These are phyloP conservation scores for Esox niger DNA, from an alignment of 2,113 vertebrate genomes.

Conservation along the genomic window DNA sequence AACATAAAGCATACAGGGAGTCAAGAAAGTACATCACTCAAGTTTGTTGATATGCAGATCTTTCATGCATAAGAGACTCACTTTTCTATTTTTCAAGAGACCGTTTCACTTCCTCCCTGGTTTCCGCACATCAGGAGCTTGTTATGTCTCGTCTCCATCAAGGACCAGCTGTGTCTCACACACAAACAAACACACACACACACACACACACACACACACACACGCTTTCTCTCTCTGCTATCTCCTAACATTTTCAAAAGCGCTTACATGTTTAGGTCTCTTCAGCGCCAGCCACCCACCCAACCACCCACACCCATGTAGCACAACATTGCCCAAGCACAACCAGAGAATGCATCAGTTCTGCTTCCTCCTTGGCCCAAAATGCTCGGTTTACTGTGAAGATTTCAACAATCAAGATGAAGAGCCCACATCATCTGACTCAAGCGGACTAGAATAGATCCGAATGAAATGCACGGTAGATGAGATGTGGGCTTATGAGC, in stretches of 20 bases:
- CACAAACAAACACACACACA: background rate
- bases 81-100: slow-evolving; percentile 44
- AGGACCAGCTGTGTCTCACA: background rate
- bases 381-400: background rate
- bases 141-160: slow-evolving; percentile 29
- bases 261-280: background rate
- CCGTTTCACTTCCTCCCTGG: slow-evolving; percentile 57
- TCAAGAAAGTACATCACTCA: slow-evolving; percentile 9
- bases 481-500: background rate
- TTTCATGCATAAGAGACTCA: slow-evolving; percentile 48
- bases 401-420: slow-evolving; percentile 3
- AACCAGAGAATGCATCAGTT: slow-evolving; percentile 1
- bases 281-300: background rate
- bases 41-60: slow-evolving; percentile 22
- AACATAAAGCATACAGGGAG: slow-evolving; percentile 17
- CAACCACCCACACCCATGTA: background rate
- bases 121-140: slow-evolving; percentile 25
- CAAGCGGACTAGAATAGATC: background rate
- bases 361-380: background rate
- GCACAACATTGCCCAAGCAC: background rate
- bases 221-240: background rate
- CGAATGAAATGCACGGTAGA: background rate
- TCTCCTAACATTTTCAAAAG: background rate
- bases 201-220: background rate
- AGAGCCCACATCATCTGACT: background rate